Percentiles rank a stretch among this genome's conserved stretches.
These are phyloP conservation scores for Candidula unifasciata DNA, from an alignment of 2,888 invertebrate species.

Conservation along the genomic window DNA sequence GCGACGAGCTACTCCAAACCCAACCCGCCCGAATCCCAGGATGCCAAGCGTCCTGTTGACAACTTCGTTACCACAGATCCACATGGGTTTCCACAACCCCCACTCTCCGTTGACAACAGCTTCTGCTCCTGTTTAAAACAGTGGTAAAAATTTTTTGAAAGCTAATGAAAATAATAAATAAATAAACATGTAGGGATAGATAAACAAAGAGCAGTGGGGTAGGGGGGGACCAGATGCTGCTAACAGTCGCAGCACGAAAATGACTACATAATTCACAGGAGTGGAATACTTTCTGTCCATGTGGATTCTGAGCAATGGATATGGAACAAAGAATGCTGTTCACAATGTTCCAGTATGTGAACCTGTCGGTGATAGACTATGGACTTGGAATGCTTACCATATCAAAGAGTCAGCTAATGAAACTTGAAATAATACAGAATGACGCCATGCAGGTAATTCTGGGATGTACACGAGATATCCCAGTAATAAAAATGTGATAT, in stretches of 20 bases:
- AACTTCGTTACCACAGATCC: slow-evolving; percentile 93
- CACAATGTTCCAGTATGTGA: no score
- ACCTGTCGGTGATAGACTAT: no score
- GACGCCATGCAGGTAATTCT: no score
- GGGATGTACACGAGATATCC: no score
- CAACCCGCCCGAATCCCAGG: slow-evolving; percentile 77
- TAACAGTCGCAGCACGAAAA: no score
- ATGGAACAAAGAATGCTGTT: no score
- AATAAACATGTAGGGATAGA: no score
- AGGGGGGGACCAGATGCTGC: not conserved
- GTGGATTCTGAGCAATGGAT: not conserved
- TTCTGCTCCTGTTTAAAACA: slow-evolving; percentile 61
- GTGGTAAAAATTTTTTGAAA: not conserved
- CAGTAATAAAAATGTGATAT: no score
- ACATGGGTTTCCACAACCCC: slow-evolving; percentile 91
- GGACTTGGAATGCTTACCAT: no score
- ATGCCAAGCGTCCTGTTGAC: slow-evolving; percentile 85
- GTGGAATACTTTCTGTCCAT: not conserved
- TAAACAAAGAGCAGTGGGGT: not conserved
- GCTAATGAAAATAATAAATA: not conserved
- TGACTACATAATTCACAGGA: no score
- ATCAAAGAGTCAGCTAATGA: no score
- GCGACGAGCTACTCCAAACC: slow-evolving; percentile 86
- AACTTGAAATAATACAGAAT: not conserved
- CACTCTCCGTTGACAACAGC: slow-evolving; percentile 84